Evolutionary conservation across 1,140 invertebrate genomes (phyloP), one percentile per base, ranked within the genome.

Genomic region (Bradysia coprophila): DNA sequence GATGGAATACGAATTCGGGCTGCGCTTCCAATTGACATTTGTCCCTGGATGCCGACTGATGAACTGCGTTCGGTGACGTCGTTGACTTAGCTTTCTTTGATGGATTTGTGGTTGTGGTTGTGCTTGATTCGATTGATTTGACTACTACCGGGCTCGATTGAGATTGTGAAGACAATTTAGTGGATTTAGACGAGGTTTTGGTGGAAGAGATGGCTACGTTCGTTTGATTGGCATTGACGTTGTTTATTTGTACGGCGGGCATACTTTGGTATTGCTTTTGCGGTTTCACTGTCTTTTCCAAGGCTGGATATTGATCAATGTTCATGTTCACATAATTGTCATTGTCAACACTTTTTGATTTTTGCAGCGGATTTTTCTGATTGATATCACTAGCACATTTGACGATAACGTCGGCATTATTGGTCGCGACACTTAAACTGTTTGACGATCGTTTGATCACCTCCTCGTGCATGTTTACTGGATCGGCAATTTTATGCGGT

Each of bases 271-370:
- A 22, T 40, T 19, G 18, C 24, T 55, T 59, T 21, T 60, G 57
- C 20, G 57, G 48, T 47, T 60, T 60, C 1, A 59, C 53, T 0
- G 57, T 61, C 49, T 57, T 60, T 43, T 57, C 57, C 34, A 61
- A 42, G 21, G 56, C 57, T 11, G 58, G 58, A 48, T 60, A 61
- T 28, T 61, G 57, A 24, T 59, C 50, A 41, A 40, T 59, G 43
- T 51, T 56, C 24, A 53, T 58, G 38, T 49, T 16, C 11, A 18
- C 18, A 19, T 57, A 59, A 40, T 45, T 48, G 21, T 59, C 57
- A 34, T 53, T 51, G 23, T 60, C 57, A 23, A 58, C 54, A 43
- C 57, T 60, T 36, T 58, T 59, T 0, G 57, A 60, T 45, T 60
- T 60, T 48, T 57, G 53, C 43, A 60, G 23, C 0, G 53, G 45